These are phyloP conservation scores for Thysanoteuthis rhombus DNA, from an alignment of 2,888 invertebrate species.

Conservation along the genomic window DNA sequence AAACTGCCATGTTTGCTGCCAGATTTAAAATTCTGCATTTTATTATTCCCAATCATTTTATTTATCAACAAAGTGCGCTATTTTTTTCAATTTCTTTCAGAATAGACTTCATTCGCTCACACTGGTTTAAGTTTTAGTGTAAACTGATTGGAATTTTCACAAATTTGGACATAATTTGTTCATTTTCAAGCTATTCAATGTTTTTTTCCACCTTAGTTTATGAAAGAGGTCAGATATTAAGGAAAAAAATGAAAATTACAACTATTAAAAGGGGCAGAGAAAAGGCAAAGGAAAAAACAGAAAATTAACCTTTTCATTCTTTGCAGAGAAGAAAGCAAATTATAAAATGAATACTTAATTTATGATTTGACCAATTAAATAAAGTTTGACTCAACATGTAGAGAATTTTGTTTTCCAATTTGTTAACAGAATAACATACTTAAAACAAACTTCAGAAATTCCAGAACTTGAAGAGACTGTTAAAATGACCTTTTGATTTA, in stretches of 20 bases:
- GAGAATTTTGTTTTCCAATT: not conserved
- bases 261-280: not conserved
- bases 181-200: not conserved
- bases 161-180: not conserved
- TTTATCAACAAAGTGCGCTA: not conserved
- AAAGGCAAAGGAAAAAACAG: not conserved
- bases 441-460: too few species aligned
- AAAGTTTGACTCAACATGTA: not conserved
- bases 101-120: not conserved
- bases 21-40: not conserved
- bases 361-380: not conserved
- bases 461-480: too few species aligned
- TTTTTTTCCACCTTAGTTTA: not conserved
- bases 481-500: too few species aligned
- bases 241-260: not conserved
- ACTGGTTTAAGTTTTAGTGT: not conserved
- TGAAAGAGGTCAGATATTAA: too few species aligned
- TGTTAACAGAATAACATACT: not conserved
- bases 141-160: not conserved
- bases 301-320: not conserved
- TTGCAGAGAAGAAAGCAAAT: not conserved
- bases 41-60: not conserved
- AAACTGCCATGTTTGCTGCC: not conserved
- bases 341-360: not conserved
- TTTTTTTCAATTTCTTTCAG: not conserved